Evolutionary conservation across 2,113 vertebrate species (phyloP).

Genomic region (Lynx canadensis): DNA sequence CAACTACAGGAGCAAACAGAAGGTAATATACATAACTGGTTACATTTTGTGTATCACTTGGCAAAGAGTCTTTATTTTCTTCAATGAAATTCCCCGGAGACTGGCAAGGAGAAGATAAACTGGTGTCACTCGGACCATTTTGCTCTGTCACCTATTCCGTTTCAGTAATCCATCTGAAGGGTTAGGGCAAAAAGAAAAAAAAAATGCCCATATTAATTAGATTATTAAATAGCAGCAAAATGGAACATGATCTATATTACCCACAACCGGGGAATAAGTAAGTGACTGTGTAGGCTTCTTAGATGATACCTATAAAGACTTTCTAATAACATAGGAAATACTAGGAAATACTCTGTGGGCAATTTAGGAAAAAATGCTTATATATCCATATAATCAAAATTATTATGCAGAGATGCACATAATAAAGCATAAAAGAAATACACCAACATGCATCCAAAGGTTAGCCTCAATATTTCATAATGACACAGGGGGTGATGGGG

Average conservation of each 20-base stretch:
- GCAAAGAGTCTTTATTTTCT: background rate
- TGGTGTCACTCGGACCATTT: background rate
- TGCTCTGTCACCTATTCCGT: background rate
- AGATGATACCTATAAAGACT: background rate
- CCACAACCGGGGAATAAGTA: background rate
- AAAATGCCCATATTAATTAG: background rate
- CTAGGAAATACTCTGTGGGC: background rate
- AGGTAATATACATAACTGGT: background rate
- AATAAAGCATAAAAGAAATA: background rate
- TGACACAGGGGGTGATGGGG: background rate
- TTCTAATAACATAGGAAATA: background rate
- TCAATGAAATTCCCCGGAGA: background rate
- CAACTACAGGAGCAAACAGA: background rate
- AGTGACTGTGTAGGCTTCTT: background rate
- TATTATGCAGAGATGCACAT: background rate
- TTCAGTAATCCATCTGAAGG: background rate
- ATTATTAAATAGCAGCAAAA: background rate
- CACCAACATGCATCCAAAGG: accelerated
- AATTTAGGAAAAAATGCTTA: background rate
- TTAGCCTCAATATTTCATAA: background rate
- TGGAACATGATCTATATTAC: background rate
- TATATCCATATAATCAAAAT: background rate
- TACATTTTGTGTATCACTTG: background rate
- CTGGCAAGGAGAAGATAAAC: background rate
- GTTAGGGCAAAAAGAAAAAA: background rate